A percentile compares a stretch with the other conserved stretches of the same genome.
These are phyloP conservation scores for Lithophane semibrunnea DNA, from an alignment of 2,888 invertebrate genomes.

Conservation along the genomic window DNA sequence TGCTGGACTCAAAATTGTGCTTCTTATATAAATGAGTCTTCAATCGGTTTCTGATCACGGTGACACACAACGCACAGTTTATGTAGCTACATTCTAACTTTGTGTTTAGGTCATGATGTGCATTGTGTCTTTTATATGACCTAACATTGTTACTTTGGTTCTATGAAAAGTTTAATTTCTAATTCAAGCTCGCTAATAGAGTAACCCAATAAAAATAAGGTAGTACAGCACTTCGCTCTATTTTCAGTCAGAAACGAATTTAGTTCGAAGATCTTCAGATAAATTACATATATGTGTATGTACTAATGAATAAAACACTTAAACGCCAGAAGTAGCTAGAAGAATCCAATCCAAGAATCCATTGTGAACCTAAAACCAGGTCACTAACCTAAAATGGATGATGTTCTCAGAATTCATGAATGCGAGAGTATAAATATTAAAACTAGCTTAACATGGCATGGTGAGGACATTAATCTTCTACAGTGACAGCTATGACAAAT, in stretches of 20 bases:
- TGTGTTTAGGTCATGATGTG: background rate
- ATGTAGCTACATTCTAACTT: background rate
- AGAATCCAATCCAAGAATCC: background rate
- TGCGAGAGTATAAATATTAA: conserved; percentile 61
- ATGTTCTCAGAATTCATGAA: conserved; percentile 58
- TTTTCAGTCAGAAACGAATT: background rate
- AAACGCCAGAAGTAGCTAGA: background rate
- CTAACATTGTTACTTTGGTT: background rate
- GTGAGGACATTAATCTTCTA: conserved; percentile 59
- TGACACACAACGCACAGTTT: background rate
- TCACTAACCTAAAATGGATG: conserved; percentile 58
- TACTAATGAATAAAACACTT: conserved; percentile 26
- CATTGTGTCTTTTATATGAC: too few relatives aligned
- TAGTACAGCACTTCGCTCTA: background rate
- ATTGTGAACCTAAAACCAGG: conserved; percentile 38
- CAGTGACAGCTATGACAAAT: conserved; percentile 66
- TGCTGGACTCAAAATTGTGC: background rate
- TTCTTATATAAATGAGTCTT: background rate
- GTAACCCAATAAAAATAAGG: background rate
- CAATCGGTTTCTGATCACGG: background rate
- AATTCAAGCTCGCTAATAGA: background rate
- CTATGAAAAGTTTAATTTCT: background rate
- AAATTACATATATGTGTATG: background rate
- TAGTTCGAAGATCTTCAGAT: background rate
- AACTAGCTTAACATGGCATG: conserved; percentile 54